A percentile compares a stretch with the other conserved stretches of the same genome.
Evolutionary conservation across 2,888 invertebrate species (phyloP).

Genomic region (Dryococelus australis): DNA sequence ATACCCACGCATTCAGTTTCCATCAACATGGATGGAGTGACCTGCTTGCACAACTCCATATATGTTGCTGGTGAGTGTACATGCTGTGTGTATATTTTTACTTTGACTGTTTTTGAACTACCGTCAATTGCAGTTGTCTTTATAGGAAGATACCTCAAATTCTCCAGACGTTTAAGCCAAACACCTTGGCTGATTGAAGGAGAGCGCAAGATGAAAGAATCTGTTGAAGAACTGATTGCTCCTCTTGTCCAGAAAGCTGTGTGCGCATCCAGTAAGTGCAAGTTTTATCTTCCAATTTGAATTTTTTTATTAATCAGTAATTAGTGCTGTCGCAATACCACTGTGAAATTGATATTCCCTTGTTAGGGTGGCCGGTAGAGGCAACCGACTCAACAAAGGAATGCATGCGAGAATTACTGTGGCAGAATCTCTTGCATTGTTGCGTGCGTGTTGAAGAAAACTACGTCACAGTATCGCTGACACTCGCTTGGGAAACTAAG

Average conservation of each 20-base stretch:
- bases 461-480: too few species aligned
- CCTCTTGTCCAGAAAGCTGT: neutral
- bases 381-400: too few species aligned
- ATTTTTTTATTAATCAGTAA: too few species aligned
- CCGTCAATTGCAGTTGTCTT: slow-evolving; percentile 46
- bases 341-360: too few species aligned
- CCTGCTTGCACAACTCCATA: slow-evolving; percentile 66
- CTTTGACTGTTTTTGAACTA: neutral
- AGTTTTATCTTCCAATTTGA: too few species aligned
- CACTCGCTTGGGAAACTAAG: too few species aligned
- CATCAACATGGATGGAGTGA: slow-evolving; percentile 60
- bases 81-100: neutral
- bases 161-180: slow-evolving; percentile 85
- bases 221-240: slow-evolving; percentile 86
- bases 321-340: too few species aligned
- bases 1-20: slow-evolving; percentile 57
- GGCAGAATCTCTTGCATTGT: too few species aligned
- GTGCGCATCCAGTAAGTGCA: neutral
- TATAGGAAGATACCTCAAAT: slow-evolving; percentile 81
- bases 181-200: slow-evolving; percentile 93
- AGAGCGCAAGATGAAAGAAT: slow-evolving; percentile 79
- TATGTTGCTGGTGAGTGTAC: slow-evolving; percentile 66
- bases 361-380: too few species aligned
- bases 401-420: too few species aligned
- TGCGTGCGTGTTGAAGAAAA: too few species aligned